A percentile compares a stretch with the other conserved stretches of the same genome.
These are phyloP conservation scores for Synaphobranchus kaupii DNA, from an alignment of 2,797 vertebrate genomes.

Conservation along the genomic window DNA sequence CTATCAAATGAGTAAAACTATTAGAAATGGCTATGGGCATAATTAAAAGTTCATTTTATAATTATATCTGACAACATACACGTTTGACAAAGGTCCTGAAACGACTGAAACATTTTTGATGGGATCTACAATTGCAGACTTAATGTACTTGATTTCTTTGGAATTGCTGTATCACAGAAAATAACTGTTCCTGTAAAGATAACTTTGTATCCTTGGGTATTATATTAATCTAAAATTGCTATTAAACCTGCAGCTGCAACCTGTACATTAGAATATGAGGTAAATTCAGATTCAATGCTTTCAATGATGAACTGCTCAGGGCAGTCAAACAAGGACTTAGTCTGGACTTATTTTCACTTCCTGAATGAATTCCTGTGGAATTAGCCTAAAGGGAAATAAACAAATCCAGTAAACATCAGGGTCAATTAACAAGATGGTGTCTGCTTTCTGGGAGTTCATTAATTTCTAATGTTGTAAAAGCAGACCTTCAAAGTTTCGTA, in stretches of 20 bases:
- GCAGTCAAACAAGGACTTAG: background rate
- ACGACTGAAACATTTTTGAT: background rate
- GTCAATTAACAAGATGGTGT: conserved; percentile 32
- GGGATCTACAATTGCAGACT: background rate
- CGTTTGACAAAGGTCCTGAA: background rate
- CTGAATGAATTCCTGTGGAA: background rate
- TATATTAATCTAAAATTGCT: background rate
- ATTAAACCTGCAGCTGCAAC: background rate
- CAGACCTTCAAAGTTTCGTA: background rate
- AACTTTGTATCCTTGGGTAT: background rate
- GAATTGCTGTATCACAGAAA: background rate
- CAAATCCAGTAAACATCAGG: conserved; percentile 26
- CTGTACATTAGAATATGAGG: background rate
- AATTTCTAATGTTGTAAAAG: conserved; percentile 5
- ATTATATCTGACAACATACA: background rate
- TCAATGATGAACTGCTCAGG: background rate
- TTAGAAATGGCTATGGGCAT: background rate
- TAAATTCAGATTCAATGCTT: background rate
- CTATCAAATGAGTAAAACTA: background rate
- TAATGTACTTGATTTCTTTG: background rate
- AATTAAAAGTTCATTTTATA: background rate
- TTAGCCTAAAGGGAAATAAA: conserved; percentile 1
- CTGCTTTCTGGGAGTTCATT: conserved; percentile 4
- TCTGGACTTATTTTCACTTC: conserved; percentile 10
- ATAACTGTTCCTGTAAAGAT: background rate